Conservation (phyloP, 2,113 vertebrate genomes). For the Oncorhynchus kisutch region DNA sequence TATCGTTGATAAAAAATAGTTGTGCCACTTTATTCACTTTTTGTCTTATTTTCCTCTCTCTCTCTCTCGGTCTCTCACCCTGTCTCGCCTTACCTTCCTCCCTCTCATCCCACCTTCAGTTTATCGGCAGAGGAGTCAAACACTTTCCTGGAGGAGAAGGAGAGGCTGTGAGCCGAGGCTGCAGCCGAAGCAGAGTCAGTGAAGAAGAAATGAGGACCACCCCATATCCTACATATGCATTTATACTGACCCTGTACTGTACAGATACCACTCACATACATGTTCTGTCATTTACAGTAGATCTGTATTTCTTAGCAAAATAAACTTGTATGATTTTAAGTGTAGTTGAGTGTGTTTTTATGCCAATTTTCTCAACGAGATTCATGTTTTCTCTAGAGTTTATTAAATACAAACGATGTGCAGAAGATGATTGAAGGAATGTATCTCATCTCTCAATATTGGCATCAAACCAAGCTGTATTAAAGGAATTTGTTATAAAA, state of each 20-base stretch:
- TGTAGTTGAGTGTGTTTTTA: background rate
- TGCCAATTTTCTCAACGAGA: background rate
- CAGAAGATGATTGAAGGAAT: background rate
- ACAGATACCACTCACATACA: slow-evolving; percentile 3
- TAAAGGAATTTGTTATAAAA: slow-evolving; percentile 27
- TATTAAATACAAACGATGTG: no score
- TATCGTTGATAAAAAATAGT: background rate
- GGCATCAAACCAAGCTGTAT: slow-evolving; percentile 9
- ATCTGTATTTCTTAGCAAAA: slow-evolving; percentile 34
- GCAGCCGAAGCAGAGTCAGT: slow-evolving; percentile 52
- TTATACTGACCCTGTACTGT: slow-evolving; percentile 35
- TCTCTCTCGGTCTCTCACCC: no score
- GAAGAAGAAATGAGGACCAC: slow-evolving; percentile 52
- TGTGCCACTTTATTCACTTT: background rate
- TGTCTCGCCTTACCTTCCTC: background rate
- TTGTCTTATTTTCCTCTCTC: background rate
- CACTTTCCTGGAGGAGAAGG: slow-evolving; percentile 78
- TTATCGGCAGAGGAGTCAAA: slow-evolving; percentile 80
- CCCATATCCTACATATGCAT: slow-evolving; percentile 21
- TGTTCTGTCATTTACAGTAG: slow-evolving; percentile 11
- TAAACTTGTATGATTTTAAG: slow-evolving; percentile 38
- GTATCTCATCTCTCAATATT: slow-evolving; percentile 8
- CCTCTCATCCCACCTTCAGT: slow-evolving; percentile 57
- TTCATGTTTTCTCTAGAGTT: background rate
- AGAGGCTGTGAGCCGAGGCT: slow-evolving; percentile 74